Evolutionary conservation across 1,140 invertebrate genomes (phyloP).

Genomic region (Brachionus calyciflorus): DNA sequence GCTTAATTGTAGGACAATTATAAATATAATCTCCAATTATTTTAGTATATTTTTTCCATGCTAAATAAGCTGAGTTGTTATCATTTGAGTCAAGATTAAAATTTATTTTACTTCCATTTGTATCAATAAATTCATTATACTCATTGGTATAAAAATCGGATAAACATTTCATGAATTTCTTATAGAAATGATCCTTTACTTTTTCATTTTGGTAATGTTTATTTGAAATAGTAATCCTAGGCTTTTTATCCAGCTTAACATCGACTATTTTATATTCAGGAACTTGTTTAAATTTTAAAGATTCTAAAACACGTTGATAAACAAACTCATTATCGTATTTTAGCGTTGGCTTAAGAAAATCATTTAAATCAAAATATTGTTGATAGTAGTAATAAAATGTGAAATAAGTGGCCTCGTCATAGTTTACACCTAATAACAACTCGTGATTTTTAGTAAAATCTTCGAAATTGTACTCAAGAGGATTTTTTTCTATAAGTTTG

Average conservation of each 20-base stretch:
- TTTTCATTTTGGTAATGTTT: background rate
- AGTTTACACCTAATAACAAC: conserved; percentile 85
- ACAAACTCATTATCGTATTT: conserved; percentile 4
- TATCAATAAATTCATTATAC: background rate
- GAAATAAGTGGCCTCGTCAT: conserved; percentile 72
- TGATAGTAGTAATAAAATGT: conserved; percentile 26
- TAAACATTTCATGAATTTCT: conserved; percentile 4
- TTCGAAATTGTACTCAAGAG: conserved; percentile 13
- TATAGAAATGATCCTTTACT: conserved; percentile 3
- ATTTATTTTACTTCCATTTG: background rate
- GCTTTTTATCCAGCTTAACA: background rate
- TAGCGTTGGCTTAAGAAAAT: background rate
- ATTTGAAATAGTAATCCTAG: background rate
- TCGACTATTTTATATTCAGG: background rate
- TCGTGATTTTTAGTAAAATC: background rate
- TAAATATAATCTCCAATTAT: conserved; percentile 5
- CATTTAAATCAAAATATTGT: conserved; percentile 2
- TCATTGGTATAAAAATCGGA: conserved; percentile 4
- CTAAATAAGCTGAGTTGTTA: background rate
- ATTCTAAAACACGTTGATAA: background rate
- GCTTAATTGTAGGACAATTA: conserved; percentile 83
- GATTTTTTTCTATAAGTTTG: background rate
- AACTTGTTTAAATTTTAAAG: conserved; percentile 26
- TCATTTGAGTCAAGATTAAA: background rate
- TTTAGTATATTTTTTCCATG: conserved; percentile 24